Conservation (phyloP, 2,113 vertebrate species). For the Hemichromis elongatus region DNA sequence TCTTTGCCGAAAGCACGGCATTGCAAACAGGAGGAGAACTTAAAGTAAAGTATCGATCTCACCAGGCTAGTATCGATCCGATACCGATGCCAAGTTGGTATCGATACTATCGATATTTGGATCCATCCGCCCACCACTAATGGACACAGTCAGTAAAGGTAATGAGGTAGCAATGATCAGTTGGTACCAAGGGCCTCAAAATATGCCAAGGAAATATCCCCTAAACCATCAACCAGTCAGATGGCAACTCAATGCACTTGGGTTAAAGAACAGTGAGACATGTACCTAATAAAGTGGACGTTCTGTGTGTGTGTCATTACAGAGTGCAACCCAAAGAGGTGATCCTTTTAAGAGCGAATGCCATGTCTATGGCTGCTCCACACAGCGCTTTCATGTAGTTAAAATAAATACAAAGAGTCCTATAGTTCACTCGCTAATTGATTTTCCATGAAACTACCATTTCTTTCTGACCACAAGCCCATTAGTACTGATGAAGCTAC, state of each 20-base stretch:
- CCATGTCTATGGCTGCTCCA: not conserved
- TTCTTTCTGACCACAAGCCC: not conserved
- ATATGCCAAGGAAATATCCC: not conserved
- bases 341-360: not conserved
- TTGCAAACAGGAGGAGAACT: too few species aligned
- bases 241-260: not conserved
- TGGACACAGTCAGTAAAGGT: not conserved
- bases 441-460: not conserved
- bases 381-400: not conserved
- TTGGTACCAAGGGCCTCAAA: not conserved
- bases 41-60: too few species aligned
- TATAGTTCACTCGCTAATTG: not conserved
- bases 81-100: too few species aligned
- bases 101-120: too few species aligned
- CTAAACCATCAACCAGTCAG: not conserved
- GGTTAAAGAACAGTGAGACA: not conserved
- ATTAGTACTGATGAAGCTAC: not conserved
- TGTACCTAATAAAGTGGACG: not conserved
- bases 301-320: not conserved
- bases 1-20: too few species aligned
- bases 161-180: not conserved
- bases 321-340: not conserved
- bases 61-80: too few species aligned
- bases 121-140: too few species aligned
- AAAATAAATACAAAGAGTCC: not conserved